A percentile compares a stretch with the other conserved stretches of the same genome.
phyloP scores from a whole-genome alignment of 35 echinoderm and acorn worm genomes.

The Ophioderma brevispina region DNA sequence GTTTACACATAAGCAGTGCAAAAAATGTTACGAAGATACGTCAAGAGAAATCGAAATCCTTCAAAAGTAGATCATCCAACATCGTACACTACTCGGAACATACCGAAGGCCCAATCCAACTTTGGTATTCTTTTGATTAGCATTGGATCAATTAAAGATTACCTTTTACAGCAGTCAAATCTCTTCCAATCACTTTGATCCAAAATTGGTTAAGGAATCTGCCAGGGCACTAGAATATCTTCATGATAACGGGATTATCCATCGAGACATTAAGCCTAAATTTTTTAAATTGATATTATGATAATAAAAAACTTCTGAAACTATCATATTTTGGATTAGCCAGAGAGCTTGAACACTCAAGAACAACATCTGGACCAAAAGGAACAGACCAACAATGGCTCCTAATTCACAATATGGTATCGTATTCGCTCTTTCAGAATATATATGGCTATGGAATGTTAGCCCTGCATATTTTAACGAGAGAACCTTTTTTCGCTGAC shows the following conservation, averaged over 20 bases:
- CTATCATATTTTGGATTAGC: background rate
- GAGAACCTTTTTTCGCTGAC: background rate
- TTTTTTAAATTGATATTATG: background rate
- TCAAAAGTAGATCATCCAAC: too few relatives aligned
- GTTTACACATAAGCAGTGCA: too few relatives aligned
- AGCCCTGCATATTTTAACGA: background rate
- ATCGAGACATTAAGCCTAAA: background rate
- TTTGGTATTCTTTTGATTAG: too few relatives aligned
- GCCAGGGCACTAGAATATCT: background rate
- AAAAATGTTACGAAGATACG: too few relatives aligned
- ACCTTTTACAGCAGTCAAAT: too few relatives aligned
- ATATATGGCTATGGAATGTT: background rate
- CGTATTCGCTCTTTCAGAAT: background rate
- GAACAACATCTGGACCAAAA: background rate
- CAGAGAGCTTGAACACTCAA: background rate
- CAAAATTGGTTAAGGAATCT: too few relatives aligned
- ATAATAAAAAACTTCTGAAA: background rate
- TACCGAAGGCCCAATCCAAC: too few relatives aligned
- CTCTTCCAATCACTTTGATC: too few relatives aligned
- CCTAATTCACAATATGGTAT: background rate
- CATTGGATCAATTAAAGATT: too few relatives aligned
- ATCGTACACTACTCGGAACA: too few relatives aligned
- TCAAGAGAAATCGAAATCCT: too few relatives aligned
- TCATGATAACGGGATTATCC: background rate
- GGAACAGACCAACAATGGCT: background rate